Base-by-base conservation (phyloP, 2,888 invertebrate genomes). In the Microctonus hyperodae region DNA sequence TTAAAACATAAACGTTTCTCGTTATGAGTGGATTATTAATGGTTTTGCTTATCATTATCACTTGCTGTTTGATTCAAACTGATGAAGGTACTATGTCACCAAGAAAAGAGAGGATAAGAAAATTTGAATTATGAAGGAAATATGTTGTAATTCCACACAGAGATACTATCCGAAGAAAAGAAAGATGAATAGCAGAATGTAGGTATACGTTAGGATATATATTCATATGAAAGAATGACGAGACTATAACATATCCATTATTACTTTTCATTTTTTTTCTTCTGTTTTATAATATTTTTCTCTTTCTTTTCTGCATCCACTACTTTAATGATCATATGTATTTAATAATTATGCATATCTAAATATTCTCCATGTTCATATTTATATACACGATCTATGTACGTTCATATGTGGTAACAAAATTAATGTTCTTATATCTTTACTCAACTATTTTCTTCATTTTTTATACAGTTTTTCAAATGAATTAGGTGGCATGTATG, bases 141-240 rank as follows among this genome's bases (percentile, higher is more conserved):
- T n/a, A 66, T 66, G 65, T 60, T 60, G 65, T 60, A 66, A 66
- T 66, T 40, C 48, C 31, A 25, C 55, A 55, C 25, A 37, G 11
- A 25, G 44, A 51, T 51, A 40, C 51, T 62, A 37, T 51, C 44
- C n/a, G 40, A 37, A 62, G 62, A 63, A 53, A 13, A 62, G 53
- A 35, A 51, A 53, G 53, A 59, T 37, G 44, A 59, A 59, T 59
- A 59, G 37, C 57, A 37, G 1, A 37, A 37, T 35, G n/a, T n/a
- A n/a, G n/a, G 50, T 22, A 44, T 4, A 23, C 48, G 33, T 16
- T 35, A 55, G 50, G 55, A 66, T 61, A 61, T 66, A 66, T 66
- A 56, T 61, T 66, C 60, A 66, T 48, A n/a, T 61, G 48, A 58
- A 66, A 66, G 65, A 66, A 66, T 66, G 65, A 66, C 61, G 65